Base-by-base conservation (phyloP, 2,797 vertebrate genomes). In the Champsocephalus gunnari region DNA sequence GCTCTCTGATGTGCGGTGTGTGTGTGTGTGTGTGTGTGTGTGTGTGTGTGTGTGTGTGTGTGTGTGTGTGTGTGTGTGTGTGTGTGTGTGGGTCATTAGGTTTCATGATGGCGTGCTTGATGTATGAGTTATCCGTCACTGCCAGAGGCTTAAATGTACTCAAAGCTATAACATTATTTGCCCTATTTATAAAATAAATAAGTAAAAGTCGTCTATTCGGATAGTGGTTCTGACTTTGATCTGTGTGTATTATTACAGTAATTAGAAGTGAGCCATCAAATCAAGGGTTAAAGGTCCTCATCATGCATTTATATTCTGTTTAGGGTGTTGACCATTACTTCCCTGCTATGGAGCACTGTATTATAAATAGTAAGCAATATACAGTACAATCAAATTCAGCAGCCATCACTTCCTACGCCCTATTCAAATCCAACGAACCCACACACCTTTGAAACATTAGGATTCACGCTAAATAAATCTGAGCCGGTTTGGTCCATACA, bases 31-130 rank as follows among this genome's bases (percentile, higher is more conserved):
- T 76, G 73, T 65, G 55, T 28, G 24, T 28, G 44, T 8, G 24
- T 28, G 24, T 28, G 24, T 28, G 19, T 19, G 19, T 19, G 19
- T 19, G 19, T 19, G 19, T 19, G 19, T 21, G 14, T 76, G 73
- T 65, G 55, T 28, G 28, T 4, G 44, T 10, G 24, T 28, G 28
- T 21, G 14, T 76, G 73, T 65, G 55, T 28, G 28, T 4, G 44
- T 10, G 24, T 28, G 28, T 4, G 28, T 28, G 28, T 28, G 3
- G 32, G 66, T 61, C 80, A 74, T 73, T 84, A 43, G 19, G 48
- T 85, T 73, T 84, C 34, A 72, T 50, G 50, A 67, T 48, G 60
- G 62, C 55, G 45, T 70, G 66, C 59, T 13, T 66, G 38, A 74
- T 21, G 57, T 60, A 14, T 82, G 69, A 54, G 61, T 69, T 56